phyloP scores from a whole-genome alignment of 2,888 invertebrate genomes.

The Diarsia dahlii region DNA sequence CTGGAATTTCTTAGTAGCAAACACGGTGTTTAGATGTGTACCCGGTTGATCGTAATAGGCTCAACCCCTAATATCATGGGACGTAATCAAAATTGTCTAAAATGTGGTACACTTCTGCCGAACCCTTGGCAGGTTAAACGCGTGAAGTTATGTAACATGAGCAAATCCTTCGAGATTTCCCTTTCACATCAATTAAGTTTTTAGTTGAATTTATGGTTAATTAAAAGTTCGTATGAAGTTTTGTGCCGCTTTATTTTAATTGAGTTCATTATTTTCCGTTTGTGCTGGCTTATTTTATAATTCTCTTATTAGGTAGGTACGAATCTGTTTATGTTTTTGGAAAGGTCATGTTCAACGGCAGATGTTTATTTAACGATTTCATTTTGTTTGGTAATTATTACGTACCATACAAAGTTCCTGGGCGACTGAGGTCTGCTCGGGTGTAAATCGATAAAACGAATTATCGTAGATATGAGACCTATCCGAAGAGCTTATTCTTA shows the following conservation, averaged over 20 bases:
- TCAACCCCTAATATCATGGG: background rate
- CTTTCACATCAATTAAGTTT: constrained; percentile 31
- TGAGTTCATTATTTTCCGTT: constrained; percentile 14
- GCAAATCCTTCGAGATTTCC: constrained; percentile 15
- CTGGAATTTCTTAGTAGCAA: background rate
- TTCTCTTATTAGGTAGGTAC: background rate
- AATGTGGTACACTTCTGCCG: background rate
- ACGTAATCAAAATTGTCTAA: too few species aligned
- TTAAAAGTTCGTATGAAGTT: constrained; percentile 53
- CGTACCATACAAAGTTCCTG: background rate
- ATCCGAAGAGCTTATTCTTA: too few species aligned
- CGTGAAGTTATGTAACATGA: background rate
- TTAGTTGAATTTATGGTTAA: constrained; percentile 28
- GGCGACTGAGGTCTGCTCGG: background rate
- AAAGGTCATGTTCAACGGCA: constrained; percentile 13
- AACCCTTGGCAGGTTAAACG: background rate
- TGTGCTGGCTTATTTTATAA: constrained; percentile 5
- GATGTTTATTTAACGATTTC: background rate
- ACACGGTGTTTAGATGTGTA: background rate
- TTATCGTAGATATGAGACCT: too few species aligned
- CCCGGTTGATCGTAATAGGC: background rate
- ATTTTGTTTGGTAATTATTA: background rate
- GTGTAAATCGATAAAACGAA: background rate
- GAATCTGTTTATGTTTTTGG: background rate
- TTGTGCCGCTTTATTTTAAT: constrained; percentile 34